Percentiles rank a stretch among this genome's conserved stretches.
Conservation (phyloP, 30 jellyfish, hydroid and myxozoan species). For the Aurelia aurita complex sp. Pacific region DNA sequence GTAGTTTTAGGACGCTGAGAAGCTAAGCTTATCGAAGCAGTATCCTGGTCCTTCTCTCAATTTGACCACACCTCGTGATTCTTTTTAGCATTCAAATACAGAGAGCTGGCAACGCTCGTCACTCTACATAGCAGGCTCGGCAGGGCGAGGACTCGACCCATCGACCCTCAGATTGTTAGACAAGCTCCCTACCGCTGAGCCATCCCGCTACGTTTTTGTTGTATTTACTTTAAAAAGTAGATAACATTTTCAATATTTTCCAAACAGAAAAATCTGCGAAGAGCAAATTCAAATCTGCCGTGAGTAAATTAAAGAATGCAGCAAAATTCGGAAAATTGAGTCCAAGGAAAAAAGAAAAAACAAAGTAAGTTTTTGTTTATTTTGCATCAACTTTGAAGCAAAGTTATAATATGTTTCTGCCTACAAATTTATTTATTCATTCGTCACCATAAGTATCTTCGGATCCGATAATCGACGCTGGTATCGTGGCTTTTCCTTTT, state of each 20-base stretch:
- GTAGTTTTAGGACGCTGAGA: too few species aligned
- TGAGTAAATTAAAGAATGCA: constrained; percentile 53
- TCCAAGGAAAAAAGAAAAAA: constrained; percentile 34
- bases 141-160: not conserved
- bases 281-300: constrained; percentile 70
- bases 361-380: too few species aligned
- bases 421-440: too few species aligned
- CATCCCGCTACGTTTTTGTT: not conserved
- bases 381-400: not conserved
- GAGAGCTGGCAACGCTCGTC: too few species aligned
- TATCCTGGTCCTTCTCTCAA: too few species aligned
- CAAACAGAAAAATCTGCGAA: constrained; percentile 12
- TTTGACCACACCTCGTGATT: too few species aligned
- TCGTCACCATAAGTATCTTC: too few species aligned
- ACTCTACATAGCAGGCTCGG: too few species aligned
- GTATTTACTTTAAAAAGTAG: not conserved
- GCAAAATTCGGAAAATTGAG: constrained; percentile 54
- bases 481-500: too few species aligned
- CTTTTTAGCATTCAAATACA: too few species aligned
- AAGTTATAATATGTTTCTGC: not conserved
- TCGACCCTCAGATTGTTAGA: not conserved
- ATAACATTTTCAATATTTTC: not conserved
- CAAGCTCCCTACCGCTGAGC: not conserved
- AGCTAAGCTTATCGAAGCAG: too few species aligned
- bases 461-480: too few species aligned